Evolutionary conservation across 2,888 invertebrate genomes (phyloP).

Genomic region (Drosophila nr. fundita): DNA sequence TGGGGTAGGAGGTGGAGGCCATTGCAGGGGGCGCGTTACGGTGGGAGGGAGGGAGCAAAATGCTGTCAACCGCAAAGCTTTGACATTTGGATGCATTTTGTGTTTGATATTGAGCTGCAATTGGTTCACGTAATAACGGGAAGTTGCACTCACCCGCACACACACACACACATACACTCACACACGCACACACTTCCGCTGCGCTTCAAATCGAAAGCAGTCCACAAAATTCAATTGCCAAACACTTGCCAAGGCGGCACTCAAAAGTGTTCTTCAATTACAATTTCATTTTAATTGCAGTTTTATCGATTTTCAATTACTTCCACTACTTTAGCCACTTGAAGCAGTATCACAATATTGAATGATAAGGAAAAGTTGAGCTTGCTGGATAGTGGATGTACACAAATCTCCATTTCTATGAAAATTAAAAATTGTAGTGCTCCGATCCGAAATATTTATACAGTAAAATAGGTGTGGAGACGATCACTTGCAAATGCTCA

Average conservation of each 20-base stretch:
- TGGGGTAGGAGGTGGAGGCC: neutral
- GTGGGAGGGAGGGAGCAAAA: neutral
- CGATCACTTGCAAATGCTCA: neutral
- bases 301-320: constrained; percentile 1
- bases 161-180: constrained; percentile 9
- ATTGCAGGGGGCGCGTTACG: neutral
- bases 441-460: neutral
- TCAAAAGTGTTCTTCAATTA: neutral
- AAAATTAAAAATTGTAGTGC: neutral
- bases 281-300: constrained; percentile 3
- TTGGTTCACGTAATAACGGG: constrained; percentile 54
- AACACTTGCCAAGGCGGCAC: constrained; percentile 9
- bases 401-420: too few relatives aligned
- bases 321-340: neutral
- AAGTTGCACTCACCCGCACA: constrained; percentile 39
- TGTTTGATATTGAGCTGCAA: constrained; percentile 56
- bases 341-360: neutral
- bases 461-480: neutral
- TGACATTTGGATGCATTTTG: constrained; percentile 56
- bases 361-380: neutral
- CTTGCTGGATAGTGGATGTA: too few relatives aligned
- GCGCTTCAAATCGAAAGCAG: constrained; percentile 23
- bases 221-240: constrained; percentile 13
- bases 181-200: constrained; percentile 27
- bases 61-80: constrained; percentile 56